Evolutionary conservation across 2,888 invertebrate genomes (phyloP), one percentile per base, ranked within the genome.

Genomic region (Anoplius nigerrimus): DNA sequence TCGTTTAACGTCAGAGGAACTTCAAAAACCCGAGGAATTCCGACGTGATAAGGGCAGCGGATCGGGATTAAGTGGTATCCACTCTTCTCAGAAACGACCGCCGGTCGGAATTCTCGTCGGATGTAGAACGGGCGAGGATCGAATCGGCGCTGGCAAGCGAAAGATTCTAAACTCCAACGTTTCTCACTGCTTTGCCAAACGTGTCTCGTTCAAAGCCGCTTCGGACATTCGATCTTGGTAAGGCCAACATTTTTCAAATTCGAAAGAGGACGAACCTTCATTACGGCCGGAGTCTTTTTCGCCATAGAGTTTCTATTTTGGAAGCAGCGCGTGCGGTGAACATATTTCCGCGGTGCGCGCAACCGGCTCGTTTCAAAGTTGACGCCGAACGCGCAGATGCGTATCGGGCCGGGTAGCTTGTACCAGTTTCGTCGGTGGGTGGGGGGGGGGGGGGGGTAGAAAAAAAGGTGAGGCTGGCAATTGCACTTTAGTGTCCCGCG

Each of bases 11-110:
- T 34, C 34, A 34, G 6, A 13, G 34, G 34, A 34, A 34, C 34
- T 48, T 48, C 16, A 48, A 16, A 18, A 18, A 8, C 22, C 54
- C 53, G 43, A 69, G 62, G 62, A 69, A 69, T 62, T 20, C 54
- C 53, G 21, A 18, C 27, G 43, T 34, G 65, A 69, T 58, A 62
- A 69, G 57, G 52, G 16, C 43, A 34, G 46, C 46, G 53, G 42
- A 61, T 42, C 56, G 43, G 65, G 60, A 55, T 53, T 74, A 71
- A 74, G 62, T 71, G 63, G 63, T 63, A 60, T 62, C 54, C 18
- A 56, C 56, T 58, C n/a, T 66, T 75, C 69, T 69, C 61, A 69
- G 71, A 74, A 69, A 59, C 22, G 63, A 52, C 64, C 57, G 46
- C 57, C 62, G 48, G 53, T 16, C 45, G 69, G 67, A 67, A 74